Percentiles rank a stretch among this genome's conserved stretches.
These are phyloP conservation scores for Muscicapa adusta DNA, from an alignment of 2,113 vertebrate species.

Conservation along the genomic window DNA sequence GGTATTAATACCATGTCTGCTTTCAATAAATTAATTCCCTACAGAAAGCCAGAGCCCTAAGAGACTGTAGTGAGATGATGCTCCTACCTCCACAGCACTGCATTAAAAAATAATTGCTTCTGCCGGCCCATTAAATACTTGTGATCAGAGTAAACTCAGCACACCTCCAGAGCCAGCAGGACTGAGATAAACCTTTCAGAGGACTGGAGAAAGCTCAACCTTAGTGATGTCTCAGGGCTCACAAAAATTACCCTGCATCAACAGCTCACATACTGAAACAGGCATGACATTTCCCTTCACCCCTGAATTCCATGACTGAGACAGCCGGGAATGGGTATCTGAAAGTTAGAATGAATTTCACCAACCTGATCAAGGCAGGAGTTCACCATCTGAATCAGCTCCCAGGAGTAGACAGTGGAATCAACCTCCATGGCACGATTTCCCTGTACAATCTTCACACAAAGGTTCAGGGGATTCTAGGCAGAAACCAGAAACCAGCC, in stretches of 20 bases:
- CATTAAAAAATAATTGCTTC: not conserved
- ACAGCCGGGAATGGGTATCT: not conserved
- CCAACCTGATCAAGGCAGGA: conserved; percentile 91
- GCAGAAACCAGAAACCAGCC: conserved; percentile 2
- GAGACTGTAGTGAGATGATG: not conserved
- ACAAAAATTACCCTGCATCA: not conserved
- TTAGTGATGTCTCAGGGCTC: not conserved
- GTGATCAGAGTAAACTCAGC: not conserved
- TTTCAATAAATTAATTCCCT: not conserved
- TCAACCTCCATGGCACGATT: conserved; percentile 95
- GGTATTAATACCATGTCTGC: not conserved
- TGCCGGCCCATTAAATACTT: not conserved
- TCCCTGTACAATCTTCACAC: conserved; percentile 98
- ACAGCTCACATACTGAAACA: not conserved
- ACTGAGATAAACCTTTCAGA: not conserved
- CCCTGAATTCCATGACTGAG: not conserved
- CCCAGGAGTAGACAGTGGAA: conserved; percentile 84
- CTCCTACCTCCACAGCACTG: not conserved
- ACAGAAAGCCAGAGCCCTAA: not conserved
- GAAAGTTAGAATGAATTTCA: not conserved
- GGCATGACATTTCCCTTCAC: not conserved
- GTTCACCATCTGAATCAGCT: conserved; percentile 87
- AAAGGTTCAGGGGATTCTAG: conserved; percentile 95
- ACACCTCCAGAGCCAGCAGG: not conserved
- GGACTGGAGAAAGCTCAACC: not conserved